Evolutionary conservation across 2,888 invertebrate species (phyloP).

Genomic region (Caradrina kadenii): DNA sequence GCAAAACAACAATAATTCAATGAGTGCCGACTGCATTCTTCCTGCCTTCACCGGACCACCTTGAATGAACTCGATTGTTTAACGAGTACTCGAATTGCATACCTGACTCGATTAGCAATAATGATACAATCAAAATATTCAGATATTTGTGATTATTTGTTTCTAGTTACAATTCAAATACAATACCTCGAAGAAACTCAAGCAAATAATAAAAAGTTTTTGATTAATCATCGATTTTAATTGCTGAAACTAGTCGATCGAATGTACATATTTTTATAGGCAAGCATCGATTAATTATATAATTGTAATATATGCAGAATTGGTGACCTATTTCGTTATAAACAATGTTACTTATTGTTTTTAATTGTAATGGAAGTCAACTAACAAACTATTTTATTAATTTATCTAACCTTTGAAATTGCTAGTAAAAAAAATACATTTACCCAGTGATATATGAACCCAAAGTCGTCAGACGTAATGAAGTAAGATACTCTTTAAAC

Average conservation of each 20-base stretch:
- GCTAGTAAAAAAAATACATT: background rate
- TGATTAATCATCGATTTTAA: constrained; percentile 3
- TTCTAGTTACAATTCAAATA: constrained; percentile 30
- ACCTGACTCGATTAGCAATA: constrained; percentile 70
- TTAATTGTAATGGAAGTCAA: background rate
- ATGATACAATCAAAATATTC: constrained; percentile 59
- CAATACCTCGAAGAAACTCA: constrained; percentile 31
- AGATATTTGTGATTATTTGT: constrained; percentile 39
- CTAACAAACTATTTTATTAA: background rate
- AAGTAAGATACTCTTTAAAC: no score
- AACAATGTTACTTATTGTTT: constrained; percentile 2
- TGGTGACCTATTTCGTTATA: background rate
- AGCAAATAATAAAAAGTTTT: constrained; percentile 5
- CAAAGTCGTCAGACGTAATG: no score
- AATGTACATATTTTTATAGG: background rate
- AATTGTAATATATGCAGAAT: background rate
- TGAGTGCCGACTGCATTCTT: constrained; percentile 79
- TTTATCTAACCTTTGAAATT: background rate
- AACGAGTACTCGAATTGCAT: constrained; percentile 68
- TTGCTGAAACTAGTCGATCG: background rate
- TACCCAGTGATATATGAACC: no score
- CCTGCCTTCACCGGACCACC: constrained; percentile 81
- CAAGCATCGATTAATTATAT: background rate
- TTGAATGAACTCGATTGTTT: constrained; percentile 78
- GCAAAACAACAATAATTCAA: constrained; percentile 69